Base-by-base conservation (phyloP, 2,888 invertebrate species). In the Oscheius sp. region DNA sequence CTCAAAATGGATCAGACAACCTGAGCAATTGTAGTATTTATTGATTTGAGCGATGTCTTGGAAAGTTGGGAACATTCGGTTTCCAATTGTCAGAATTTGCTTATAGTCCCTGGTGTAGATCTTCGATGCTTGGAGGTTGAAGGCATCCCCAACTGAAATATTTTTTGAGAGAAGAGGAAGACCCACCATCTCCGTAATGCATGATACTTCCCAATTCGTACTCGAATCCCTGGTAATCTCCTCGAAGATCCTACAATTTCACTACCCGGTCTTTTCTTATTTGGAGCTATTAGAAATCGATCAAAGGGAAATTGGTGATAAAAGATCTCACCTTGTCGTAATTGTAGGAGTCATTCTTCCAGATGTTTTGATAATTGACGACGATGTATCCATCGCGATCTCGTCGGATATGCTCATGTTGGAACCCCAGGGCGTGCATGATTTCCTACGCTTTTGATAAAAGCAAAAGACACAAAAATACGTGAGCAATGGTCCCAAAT, bases 181-280 rank as follows among this genome's bases (percentile, higher is more conserved):
- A 39, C 58, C 20, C 23, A 61, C 70, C n/a, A 23, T 61, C 31
- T 2, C 45, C 61, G 48, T 80, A 80, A 50, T 80, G 80, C 80
- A 80, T 80, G 0, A 75, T 75, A 48, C 75, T 75, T n/a, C 78
- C 78, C 48, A 76, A 75, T 53, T 80, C 80, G 50, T 80, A 80
- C 0, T 65, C 48, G 12, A 73, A 65, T n/a, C 67, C 53, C 37
- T 65, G 52, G 8, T 23, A 39, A 8, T 65, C 53, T 10, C 48
- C 48, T 3, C 31, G 33, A 15, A 10, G 17, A 27, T 57, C 57
- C 57, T 57, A 37, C 34, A 37, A n/a, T 20, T 37, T 57, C 3
- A 37, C 23, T 17, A 20, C 10, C 29, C 10, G 25, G 3, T 48
- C 48, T 6, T 17, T 17, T 6, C 6, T 15, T 50, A 5, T 37